Conservation (phyloP, 2,113 vertebrate genomes). For the Silurus asotus region DNA sequence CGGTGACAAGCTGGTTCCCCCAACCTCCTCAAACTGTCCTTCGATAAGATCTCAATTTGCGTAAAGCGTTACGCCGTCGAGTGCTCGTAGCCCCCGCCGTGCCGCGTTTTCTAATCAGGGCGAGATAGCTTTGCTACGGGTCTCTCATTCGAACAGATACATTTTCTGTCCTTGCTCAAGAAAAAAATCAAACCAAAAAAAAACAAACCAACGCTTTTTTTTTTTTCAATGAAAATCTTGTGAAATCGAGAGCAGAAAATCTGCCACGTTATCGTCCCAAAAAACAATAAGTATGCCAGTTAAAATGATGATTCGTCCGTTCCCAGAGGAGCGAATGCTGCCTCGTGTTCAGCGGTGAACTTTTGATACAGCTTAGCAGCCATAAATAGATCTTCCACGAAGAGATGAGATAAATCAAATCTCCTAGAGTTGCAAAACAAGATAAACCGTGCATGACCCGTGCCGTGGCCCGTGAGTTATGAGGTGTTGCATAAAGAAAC, state of each 20-base stretch:
- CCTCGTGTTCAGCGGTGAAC: not conserved
- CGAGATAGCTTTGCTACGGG: not conserved
- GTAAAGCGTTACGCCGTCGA: not conserved
- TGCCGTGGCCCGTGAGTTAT: slow-evolving; percentile 19
- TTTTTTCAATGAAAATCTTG: not conserved
- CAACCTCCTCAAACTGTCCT: not conserved
- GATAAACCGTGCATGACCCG: slow-evolving; percentile 46
- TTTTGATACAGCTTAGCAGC: slow-evolving; percentile 17
- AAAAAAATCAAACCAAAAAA: not conserved
- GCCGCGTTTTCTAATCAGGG: not conserved
- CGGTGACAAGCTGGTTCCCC: not conserved
- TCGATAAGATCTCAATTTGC: slow-evolving; percentile 69
- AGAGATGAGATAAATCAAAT: slow-evolving; percentile 23
- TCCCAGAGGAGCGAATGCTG: not conserved
- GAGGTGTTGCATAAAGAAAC: slow-evolving; percentile 8
- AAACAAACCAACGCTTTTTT: not conserved
- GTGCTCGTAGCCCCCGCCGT: not conserved
- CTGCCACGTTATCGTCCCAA: not conserved
- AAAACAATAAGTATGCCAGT: not conserved
- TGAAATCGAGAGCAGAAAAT: not conserved
- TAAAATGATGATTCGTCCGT: not conserved
- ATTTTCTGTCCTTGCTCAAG: not conserved
- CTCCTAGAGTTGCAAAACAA: slow-evolving; percentile 13
- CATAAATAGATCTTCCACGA: not conserved
- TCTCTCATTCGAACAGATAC: not conserved